These are phyloP conservation scores for Porites lutea DNA, from an alignment of 64 coral and sea anemone species.

Conservation along the genomic window DNA sequence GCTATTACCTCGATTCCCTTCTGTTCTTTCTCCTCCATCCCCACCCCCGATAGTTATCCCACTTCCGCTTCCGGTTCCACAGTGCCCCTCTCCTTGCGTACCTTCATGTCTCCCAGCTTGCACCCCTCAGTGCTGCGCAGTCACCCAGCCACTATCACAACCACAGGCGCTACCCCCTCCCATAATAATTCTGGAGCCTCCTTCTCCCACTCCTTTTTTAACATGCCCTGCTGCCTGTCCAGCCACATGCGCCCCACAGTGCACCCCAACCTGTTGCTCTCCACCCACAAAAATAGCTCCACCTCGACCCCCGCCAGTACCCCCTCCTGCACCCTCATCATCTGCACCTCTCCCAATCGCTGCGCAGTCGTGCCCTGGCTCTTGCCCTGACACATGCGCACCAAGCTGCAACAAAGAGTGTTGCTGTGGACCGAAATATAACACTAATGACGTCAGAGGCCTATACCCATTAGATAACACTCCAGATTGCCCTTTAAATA, in stretches of 20 bases:
- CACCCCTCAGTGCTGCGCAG: constrained; percentile 42
- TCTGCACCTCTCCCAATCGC: background rate
- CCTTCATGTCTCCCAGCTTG: constrained; percentile 42
- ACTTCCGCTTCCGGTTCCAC: background rate
- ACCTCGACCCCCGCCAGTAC: background rate
- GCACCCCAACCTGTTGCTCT: constrained; percentile 36
- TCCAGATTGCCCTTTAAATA: constrained; percentile 8
- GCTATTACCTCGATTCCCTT: background rate
- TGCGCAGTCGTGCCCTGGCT: constrained; percentile 9
- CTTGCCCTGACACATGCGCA: constrained; percentile 10
- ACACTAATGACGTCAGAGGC: constrained; percentile 37
- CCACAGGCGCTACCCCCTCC: constrained; percentile 4
- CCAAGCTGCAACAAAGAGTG: constrained; percentile 12
- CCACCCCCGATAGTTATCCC: constrained; percentile 32
- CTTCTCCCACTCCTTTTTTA: constrained; percentile 2
- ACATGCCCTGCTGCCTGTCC: constrained; percentile 43
- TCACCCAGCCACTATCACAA: background rate
- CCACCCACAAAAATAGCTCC: background rate
- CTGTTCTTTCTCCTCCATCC: background rate
- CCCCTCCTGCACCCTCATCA: background rate
- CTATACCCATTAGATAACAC: constrained; percentile 20
- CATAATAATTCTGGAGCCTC: constrained; percentile 15
- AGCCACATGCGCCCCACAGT: constrained; percentile 46
- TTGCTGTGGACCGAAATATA: constrained; percentile 23
- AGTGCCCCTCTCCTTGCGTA: constrained; percentile 29